Evolutionary conservation across 2,888 invertebrate species (phyloP).

Genomic region (Dorcus parallelipipedus): DNA sequence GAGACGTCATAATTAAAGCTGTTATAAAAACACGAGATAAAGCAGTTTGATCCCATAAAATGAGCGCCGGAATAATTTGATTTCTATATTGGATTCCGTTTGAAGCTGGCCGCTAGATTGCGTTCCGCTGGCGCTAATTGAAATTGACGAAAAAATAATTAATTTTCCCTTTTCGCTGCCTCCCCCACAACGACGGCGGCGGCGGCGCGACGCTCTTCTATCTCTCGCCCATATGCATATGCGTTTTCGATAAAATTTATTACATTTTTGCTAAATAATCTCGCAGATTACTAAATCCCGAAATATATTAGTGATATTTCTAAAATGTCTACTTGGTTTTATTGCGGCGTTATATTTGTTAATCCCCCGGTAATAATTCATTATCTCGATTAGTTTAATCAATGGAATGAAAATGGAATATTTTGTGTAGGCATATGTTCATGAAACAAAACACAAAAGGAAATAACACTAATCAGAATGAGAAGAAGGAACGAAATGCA

Average conservation of each 20-base stretch:
- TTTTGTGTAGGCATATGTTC: too few species aligned
- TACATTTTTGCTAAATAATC: not conserved
- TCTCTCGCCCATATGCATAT: not conserved
- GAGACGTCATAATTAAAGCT: too few species aligned
- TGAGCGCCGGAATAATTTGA: constrained; percentile 42
- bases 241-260: not conserved
- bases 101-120: constrained; percentile 35
- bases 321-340: too few species aligned
- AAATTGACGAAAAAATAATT: constrained; percentile 50
- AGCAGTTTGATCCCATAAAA: constrained; percentile 11
- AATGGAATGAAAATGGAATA: too few species aligned
- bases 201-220: not conserved
- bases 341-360: too few species aligned
- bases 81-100: constrained; percentile 47
- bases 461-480: too few species aligned
- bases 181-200: not conserved
- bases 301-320: too few species aligned
- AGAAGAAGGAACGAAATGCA: too few species aligned
- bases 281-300: too few species aligned
- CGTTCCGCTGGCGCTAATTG: constrained; percentile 44
- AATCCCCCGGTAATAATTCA: too few species aligned
- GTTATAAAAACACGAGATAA: constrained; percentile 7
- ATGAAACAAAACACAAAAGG: too few species aligned
- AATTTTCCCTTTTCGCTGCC: constrained; percentile 35
- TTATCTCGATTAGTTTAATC: too few species aligned